Evolutionary conservation across 2,113 vertebrate species (phyloP).

Genomic region (Rhinoderma darwinii): DNA sequence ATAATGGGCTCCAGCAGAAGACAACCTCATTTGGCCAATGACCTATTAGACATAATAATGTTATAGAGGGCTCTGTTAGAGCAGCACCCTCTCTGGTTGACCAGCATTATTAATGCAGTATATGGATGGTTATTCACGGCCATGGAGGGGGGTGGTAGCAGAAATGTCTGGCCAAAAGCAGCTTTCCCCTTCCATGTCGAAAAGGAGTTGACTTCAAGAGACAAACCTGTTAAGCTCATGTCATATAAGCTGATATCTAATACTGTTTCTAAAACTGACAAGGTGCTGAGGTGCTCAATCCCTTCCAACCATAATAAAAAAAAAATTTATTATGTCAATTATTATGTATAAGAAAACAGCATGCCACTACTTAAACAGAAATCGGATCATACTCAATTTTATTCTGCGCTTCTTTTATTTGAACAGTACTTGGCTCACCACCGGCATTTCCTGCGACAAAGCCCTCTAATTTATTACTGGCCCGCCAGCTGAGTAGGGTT

Average conservation of each 20-base stretch:
- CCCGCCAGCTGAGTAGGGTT: conserved; percentile 5
- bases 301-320: not conserved
- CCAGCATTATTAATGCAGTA: too few relatives aligned
- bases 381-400: not conserved
- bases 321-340: not conserved
- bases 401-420: conserved; percentile 20
- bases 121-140: too few relatives aligned
- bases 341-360: not conserved
- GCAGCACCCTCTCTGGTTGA: too few relatives aligned
- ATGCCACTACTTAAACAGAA: not conserved
- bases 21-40: too few relatives aligned
- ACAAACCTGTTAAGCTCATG: too few relatives aligned
- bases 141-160: too few relatives aligned
- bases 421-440: not conserved
- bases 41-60: too few relatives aligned
- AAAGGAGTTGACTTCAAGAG: too few relatives aligned
- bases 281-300: not conserved
- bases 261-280: not conserved
- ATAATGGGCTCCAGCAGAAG: too few relatives aligned
- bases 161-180: too few relatives aligned
- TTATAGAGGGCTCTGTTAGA: too few relatives aligned
- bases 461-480: conserved; percentile 17
- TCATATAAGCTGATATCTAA: not conserved
- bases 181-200: too few relatives aligned
- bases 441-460: not conserved